Conservation (phyloP, 2,797 vertebrate genomes). For the Sebastes taczanowskii region DNA sequence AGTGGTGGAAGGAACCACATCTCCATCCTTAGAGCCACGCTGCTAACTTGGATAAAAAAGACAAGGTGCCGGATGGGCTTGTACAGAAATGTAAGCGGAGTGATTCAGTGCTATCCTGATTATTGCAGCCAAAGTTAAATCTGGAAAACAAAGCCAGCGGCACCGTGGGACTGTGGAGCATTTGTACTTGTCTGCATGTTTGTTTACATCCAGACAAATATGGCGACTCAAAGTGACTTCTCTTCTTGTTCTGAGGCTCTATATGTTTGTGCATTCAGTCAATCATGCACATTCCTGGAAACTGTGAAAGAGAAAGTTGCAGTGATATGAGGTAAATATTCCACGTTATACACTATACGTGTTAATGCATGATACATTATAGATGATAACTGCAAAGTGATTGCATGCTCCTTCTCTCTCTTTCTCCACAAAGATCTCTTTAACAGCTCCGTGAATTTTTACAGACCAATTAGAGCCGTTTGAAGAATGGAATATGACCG, state of each 20-base stretch:
- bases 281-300: slow-evolving; percentile 13
- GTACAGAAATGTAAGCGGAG: background rate
- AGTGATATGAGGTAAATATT: slow-evolving; percentile 13
- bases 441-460: slow-evolving; percentile 1
- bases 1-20: background rate
- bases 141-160: slow-evolving; percentile 6
- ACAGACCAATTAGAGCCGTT: slow-evolving; percentile 35
- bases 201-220: slow-evolving; percentile 23
- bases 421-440: slow-evolving; percentile 6
- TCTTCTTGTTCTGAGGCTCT: background rate
- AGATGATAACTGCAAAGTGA: slow-evolving; percentile 17
- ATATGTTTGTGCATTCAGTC: slow-evolving; percentile 19
- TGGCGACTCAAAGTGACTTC: slow-evolving; percentile 5
- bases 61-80: background rate
- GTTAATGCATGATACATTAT: background rate
- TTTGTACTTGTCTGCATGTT: slow-evolving; percentile 15
- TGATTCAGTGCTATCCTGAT: background rate
- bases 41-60: background rate
- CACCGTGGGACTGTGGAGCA: background rate
- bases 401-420: slow-evolving; percentile 4
- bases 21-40: too few relatives aligned
- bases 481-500: slow-evolving; percentile 10
- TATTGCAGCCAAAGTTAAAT: slow-evolving; percentile 7
- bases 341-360: background rate
- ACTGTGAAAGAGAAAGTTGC: slow-evolving; percentile 14